Percentiles rank a stretch among this genome's conserved stretches.
Evolutionary conservation across 2,797 vertebrate genomes (phyloP).

Genomic region (Gobionotothen gibberifrons): DNA sequence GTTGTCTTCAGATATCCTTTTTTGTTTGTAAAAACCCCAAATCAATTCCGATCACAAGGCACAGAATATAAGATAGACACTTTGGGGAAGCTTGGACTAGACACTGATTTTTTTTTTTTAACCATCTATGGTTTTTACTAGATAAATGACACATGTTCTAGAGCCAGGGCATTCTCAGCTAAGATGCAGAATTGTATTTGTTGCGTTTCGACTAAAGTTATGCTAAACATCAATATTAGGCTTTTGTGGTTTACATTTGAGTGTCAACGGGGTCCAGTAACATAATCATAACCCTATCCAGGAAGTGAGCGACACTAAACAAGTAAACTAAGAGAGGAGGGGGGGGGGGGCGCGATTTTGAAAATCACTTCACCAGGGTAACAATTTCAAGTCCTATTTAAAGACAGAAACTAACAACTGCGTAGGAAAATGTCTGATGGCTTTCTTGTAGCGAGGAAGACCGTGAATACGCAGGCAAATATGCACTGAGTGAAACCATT

Average conservation of each 20-base stretch:
- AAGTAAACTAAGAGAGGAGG: too few species aligned
- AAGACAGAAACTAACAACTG: not conserved
- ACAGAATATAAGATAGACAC: not conserved
- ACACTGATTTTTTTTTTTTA: too few species aligned
- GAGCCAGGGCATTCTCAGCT: too few species aligned
- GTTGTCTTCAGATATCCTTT: not conserved
- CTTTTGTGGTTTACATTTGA: too few species aligned
- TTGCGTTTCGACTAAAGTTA: too few species aligned
- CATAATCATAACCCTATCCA: too few species aligned
- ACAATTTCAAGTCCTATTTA: not conserved
- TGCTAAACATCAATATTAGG: too few species aligned
- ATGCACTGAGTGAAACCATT: slow-evolving; percentile 21
- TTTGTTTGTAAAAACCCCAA: not conserved
- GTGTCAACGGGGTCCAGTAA: too few species aligned
- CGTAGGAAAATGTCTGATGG: not conserved
- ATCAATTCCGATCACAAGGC: not conserved
- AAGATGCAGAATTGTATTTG: too few species aligned
- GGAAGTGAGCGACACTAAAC: too few species aligned
- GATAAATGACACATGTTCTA: not conserved
- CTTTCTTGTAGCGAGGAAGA: not conserved
- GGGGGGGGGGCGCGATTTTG: too few species aligned
- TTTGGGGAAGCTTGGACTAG: not conserved
- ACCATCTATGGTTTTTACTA: not conserved
- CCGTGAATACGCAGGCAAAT: slow-evolving; percentile 3
- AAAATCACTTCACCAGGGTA: too few species aligned